Evolutionary conservation across 1,140 invertebrate genomes (phyloP), one percentile per base, ranked within the genome.

Genomic region (Drosophila takahashii): DNA sequence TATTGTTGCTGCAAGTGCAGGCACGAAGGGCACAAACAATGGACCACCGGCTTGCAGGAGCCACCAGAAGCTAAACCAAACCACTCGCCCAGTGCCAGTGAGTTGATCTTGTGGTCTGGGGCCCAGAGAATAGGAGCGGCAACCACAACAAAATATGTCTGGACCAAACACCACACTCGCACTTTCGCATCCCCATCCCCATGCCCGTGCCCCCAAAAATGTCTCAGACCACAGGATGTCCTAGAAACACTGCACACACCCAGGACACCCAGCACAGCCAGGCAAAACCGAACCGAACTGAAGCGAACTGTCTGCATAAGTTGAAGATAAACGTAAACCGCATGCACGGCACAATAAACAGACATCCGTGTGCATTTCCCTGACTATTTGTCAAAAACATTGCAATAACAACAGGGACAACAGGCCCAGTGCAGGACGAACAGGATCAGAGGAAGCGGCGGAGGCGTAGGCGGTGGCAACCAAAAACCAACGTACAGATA

Each of bases 311-410:
- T 86, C 83, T 86, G 83, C 83, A 87, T 86, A 83, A 87, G 84
- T 89, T 84, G 78, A 79, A 89, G 84, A 89, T 89, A 89, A 89
- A 89, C 84, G 84, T 83, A 89, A 86, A 89, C 84, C 84, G 79
- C 84, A 89, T 84, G 79, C 84, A 89, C 85, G 84, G 84, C 79
- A 89, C 84, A 89, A 89, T 89, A 89, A 89, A 89, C 84, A 89
- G 84, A 86, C 84, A 89, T 89, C 84, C 84, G 84, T 89, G 84
- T 89, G 84, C 84, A 89, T 89, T 89, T 89, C 84, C 84, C 79
- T 89, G 77, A 89, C 84, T 89, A 89, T 89, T 89, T 89, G 84
- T 89, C 84, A 89, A 89, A 89, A 89, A 89, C 84, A 89, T 79
- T 89, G 83, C 84, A 78, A 86, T 86, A 87, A 79, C 83, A 86